A percentile compares a stretch with the other conserved stretches of the same genome.
Conservation (phyloP, 2,888 invertebrate species). For the Chrysotoxum bicinctum region DNA sequence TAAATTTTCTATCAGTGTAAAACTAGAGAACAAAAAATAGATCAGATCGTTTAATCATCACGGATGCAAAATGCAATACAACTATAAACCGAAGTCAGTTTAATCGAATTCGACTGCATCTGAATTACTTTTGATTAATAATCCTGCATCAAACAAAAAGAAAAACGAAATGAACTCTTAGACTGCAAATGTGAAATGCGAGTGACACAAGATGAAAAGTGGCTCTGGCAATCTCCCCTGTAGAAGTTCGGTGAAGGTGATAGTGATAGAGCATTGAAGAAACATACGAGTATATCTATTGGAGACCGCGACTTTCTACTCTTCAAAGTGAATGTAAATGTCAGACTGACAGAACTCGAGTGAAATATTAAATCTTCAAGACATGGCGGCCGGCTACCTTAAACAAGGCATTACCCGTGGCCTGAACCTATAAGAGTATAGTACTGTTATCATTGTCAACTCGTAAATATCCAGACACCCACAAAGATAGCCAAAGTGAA, state of each 20-base stretch:
- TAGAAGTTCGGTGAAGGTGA: constrained; percentile 15
- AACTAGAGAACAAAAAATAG: constrained; percentile 1
- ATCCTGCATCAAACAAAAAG: constrained; percentile 56
- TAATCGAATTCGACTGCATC: constrained; percentile 66
- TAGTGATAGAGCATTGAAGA: constrained; percentile 29
- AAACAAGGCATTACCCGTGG: constrained; percentile 57
- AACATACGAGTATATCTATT: background rate
- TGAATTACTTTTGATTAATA: constrained; percentile 72
- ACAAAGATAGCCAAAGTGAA: constrained; percentile 61
- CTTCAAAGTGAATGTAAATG: constrained; percentile 68
- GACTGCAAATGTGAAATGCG: constrained; percentile 64
- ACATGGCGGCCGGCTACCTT: constrained; percentile 57
- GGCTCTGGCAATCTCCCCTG: background rate
- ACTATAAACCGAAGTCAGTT: constrained; percentile 14
- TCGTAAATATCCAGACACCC: constrained; percentile 72
- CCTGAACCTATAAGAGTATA: constrained; percentile 26
- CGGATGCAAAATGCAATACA: constrained; percentile 48
- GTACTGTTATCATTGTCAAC: constrained; percentile 72
- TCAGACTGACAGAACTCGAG: constrained; percentile 69
- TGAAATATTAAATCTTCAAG: constrained; percentile 68
- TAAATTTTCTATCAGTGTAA: background rate
- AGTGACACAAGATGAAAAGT: constrained; percentile 69
- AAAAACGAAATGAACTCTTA: constrained; percentile 38
- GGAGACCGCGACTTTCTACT: constrained; percentile 61
- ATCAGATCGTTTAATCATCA: constrained; percentile 57